These are phyloP conservation scores for Xanthorhoe designata DNA, from an alignment of 2,888 invertebrate species.

Conservation along the genomic window DNA sequence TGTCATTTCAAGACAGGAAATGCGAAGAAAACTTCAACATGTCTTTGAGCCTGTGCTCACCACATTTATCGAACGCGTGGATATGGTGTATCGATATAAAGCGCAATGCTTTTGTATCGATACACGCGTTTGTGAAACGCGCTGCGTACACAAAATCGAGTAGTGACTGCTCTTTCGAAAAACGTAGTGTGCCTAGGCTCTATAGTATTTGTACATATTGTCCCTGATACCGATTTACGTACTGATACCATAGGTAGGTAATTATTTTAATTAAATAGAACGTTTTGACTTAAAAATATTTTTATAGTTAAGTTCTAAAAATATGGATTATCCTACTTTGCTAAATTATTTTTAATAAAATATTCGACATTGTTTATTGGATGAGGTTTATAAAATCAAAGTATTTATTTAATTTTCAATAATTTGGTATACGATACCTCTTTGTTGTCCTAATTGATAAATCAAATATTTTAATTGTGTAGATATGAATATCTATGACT, in stretches of 20 bases:
- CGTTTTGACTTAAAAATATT: background rate
- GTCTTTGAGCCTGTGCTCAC: too few relatives aligned
- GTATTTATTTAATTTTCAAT: constrained; percentile 43
- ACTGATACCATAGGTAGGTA: background rate
- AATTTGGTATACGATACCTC: constrained; percentile 58
- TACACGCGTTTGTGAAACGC: too few relatives aligned
- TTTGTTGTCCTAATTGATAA: constrained; percentile 39
- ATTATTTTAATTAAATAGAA: constrained; percentile 2
- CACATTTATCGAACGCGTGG: too few relatives aligned
- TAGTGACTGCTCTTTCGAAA: too few relatives aligned
- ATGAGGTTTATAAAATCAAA: constrained; percentile 2
- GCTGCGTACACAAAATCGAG: too few relatives aligned
- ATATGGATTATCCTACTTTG: background rate
- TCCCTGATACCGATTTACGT: background rate
- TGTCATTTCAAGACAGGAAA: background rate
- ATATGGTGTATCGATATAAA: too few relatives aligned
- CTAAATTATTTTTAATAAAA: background rate
- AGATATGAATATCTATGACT: constrained; percentile 24
- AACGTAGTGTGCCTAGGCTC: too few relatives aligned
- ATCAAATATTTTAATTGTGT: constrained; percentile 39
- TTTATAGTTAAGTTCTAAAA: background rate
- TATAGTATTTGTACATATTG: background rate
- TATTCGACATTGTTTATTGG: background rate
- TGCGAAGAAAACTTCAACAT: background rate
- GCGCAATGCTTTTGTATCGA: too few relatives aligned